Conservation (phyloP, 2,888 invertebrate species). For the Papilio elwesi region DNA sequence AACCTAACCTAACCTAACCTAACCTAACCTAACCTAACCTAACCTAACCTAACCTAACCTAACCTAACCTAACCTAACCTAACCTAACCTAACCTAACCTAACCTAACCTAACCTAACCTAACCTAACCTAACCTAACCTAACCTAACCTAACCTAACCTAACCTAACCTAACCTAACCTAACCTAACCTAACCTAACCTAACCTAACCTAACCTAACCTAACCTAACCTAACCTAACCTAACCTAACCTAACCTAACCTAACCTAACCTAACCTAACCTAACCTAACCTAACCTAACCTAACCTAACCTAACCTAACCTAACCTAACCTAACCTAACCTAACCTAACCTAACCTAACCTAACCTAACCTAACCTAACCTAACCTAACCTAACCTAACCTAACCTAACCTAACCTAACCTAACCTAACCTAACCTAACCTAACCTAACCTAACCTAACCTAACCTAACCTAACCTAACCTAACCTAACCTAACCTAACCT, state of each 20-base stretch:
- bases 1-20: constrained; percentile 41
- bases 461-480: constrained; percentile 33
- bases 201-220: constrained; percentile 33
- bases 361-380: constrained; percentile 33
- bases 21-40: constrained; percentile 26
- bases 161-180: constrained; percentile 30
- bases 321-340: constrained; percentile 32
- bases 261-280: constrained; percentile 30
- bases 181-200: constrained; percentile 29
- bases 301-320: constrained; percentile 27
- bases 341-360: constrained; percentile 30
- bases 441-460: constrained; percentile 33
- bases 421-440: constrained; percentile 32
- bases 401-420: constrained; percentile 32
- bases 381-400: constrained; percentile 30
- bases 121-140: constrained; percentile 33
- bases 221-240: constrained; percentile 33
- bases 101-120: constrained; percentile 36
- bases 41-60: constrained; percentile 37
- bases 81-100: constrained; percentile 38
- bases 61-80: constrained; percentile 38
- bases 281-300: constrained; percentile 33
- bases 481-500: constrained; percentile 33
- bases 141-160: constrained; percentile 33
- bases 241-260: constrained; percentile 33